These are phyloP conservation scores for Eptesicus fuscus DNA, from an alignment of 2,113 vertebrate genomes.

Conservation along the genomic window DNA sequence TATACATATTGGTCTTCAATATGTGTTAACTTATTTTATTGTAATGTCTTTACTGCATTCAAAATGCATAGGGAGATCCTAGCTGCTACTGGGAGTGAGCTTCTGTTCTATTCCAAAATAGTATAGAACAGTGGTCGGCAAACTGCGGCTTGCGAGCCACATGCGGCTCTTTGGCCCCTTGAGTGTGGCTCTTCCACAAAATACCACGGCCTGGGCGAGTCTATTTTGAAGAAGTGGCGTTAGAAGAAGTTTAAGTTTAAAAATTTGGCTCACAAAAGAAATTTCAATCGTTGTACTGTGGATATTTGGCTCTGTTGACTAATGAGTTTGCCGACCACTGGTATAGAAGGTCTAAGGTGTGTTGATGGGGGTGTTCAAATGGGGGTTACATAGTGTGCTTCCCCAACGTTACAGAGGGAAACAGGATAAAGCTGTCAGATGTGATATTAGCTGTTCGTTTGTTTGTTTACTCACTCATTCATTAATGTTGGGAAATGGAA, in stretches of 20 bases:
- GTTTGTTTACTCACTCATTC: not conserved
- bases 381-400: not conserved
- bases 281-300: too few relatives aligned
- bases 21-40: not conserved
- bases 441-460: not conserved
- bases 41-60: not conserved
- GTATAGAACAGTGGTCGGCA: not conserved
- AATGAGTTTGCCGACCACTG: too few relatives aligned
- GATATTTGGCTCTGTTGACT: too few relatives aligned
- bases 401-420: not conserved
- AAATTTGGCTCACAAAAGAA: too few relatives aligned
- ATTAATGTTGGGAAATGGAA: conserved; percentile 16
- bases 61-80: not conserved
- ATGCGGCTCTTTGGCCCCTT: too few relatives aligned
- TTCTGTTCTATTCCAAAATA: not conserved
- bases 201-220: too few relatives aligned
- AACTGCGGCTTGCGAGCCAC: too few relatives aligned
- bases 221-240: too few relatives aligned
- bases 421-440: not conserved
- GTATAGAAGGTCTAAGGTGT: not conserved
- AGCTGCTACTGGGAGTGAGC: not conserved
- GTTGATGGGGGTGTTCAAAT: not conserved
- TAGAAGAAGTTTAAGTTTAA: too few relatives aligned
- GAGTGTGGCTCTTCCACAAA: too few relatives aligned
- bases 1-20: not conserved